These are phyloP conservation scores for Ips typographus DNA, from an alignment of 1,140 invertebrate genomes.

Conservation along the genomic window DNA sequence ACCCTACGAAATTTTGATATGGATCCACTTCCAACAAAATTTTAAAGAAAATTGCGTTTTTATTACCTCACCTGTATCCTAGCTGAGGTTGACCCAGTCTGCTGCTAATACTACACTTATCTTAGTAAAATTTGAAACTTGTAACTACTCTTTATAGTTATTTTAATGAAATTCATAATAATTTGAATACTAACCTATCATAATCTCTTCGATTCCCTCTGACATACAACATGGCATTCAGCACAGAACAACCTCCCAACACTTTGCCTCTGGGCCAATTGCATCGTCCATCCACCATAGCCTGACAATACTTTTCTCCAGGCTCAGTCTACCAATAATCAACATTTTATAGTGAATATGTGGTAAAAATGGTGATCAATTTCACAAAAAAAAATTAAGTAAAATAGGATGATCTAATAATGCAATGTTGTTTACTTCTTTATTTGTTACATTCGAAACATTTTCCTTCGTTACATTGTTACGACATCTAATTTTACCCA, in stretches of 20 bases:
- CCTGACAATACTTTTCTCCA: constrained; percentile 75
- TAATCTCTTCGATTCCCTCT: constrained; percentile 87
- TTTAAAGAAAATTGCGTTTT: no score
- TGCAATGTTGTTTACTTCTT: neutral
- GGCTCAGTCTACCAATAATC: constrained; percentile 68
- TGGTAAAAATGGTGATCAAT: neutral
- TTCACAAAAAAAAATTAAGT: no score
- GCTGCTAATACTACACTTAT: no score
- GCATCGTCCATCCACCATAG: constrained; percentile 58
- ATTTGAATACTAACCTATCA: constrained; percentile 66
- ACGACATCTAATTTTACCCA: no score
- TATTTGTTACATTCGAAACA: no score
- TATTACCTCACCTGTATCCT: no score
- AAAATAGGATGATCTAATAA: no score
- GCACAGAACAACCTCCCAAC: constrained; percentile 81
- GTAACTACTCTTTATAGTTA: neutral
- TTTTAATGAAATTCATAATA: neutral
- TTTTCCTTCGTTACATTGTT: no score
- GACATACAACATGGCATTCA: constrained; percentile 91
- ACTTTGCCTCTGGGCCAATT: constrained; percentile 84
- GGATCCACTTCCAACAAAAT: no score
- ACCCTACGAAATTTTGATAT: no score
- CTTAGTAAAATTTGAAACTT: no score
- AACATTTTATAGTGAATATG: neutral
- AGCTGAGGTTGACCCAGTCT: no score